A percentile compares a stretch with the other conserved stretches of the same genome.
These are phyloP conservation scores for Sitta europaea DNA, from an alignment of 2,113 vertebrate species.

Conservation along the genomic window DNA sequence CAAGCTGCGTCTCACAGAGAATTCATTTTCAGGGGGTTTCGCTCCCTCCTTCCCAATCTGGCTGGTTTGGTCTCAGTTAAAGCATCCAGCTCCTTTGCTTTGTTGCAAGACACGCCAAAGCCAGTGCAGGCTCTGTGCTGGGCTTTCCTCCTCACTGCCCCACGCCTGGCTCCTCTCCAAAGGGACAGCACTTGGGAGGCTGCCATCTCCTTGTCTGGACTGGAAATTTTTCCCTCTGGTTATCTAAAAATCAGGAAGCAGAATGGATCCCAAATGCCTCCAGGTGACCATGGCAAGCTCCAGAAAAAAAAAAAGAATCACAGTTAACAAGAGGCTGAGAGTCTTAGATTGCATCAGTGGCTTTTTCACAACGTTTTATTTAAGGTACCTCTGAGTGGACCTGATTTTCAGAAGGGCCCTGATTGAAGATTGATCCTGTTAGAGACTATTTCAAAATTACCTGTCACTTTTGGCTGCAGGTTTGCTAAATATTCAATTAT, in stretches of 20 bases:
- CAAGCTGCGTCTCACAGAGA: slow-evolving; percentile 51
- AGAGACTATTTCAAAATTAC: neutral
- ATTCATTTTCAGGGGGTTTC: slow-evolving; percentile 20
- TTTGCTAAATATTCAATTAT: neutral
- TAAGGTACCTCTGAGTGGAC: neutral
- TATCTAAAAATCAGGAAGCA: neutral
- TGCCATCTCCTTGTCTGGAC: accelerated
- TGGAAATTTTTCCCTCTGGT: neutral
- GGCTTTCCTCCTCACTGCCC: neutral
- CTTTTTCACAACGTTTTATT: neutral
- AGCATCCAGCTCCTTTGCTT: neutral
- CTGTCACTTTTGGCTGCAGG: neutral
- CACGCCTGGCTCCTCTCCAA: neutral
- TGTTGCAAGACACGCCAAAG: neutral
- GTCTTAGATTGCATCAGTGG: neutral
- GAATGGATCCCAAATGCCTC: neutral
- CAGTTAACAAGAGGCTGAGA: neutral
- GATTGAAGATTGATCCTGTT: neutral
- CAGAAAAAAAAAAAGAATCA: neutral
- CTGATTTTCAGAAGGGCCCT: neutral
- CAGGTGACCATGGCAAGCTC: neutral
- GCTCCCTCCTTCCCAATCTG: slow-evolving; percentile 52
- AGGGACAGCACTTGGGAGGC: neutral
- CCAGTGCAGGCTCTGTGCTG: accelerated
- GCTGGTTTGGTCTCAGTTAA: neutral